These are phyloP conservation scores for Platycheirus albimanus DNA, from an alignment of 2,888 invertebrate genomes.

Conservation along the genomic window DNA sequence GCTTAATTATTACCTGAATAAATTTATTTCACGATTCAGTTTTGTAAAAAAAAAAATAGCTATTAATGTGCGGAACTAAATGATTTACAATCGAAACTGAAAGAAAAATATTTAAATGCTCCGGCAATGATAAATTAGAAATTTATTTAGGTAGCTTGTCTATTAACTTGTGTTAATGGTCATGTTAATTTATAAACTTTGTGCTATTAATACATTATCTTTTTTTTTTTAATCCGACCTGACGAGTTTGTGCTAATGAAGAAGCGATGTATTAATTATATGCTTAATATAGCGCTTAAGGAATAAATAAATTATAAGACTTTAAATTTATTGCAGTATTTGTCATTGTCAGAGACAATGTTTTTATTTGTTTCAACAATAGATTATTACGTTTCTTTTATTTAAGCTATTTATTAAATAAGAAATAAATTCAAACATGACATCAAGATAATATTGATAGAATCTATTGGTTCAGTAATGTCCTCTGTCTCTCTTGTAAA, in stretches of 20 bases:
- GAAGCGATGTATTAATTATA: background rate
- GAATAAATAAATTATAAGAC: background rate
- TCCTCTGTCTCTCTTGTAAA: too few relatives aligned
- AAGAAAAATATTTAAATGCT: background rate
- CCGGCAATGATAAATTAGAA: background rate
- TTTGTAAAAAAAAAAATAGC: slow-evolving; percentile 9
- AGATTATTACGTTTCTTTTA: too few relatives aligned
- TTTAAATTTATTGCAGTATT: background rate
- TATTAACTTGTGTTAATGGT: background rate
- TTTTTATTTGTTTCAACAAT: too few relatives aligned
- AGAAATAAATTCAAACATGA: too few relatives aligned
- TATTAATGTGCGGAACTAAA: slow-evolving; percentile 12
- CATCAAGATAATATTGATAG: too few relatives aligned
- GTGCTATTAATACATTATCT: too few relatives aligned
- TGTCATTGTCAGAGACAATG: background rate
- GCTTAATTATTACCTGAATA: slow-evolving; percentile 16
- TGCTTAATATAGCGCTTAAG: background rate
- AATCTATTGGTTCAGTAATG: too few relatives aligned
- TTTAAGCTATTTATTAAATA: too few relatives aligned
- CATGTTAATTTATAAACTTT: background rate
- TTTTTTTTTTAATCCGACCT: background rate
- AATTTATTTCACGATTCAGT: background rate
- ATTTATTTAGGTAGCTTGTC: background rate
- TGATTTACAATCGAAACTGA: background rate
- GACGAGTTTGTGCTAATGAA: background rate